A percentile compares a stretch with the other conserved stretches of the same genome.
phyloP scores from a whole-genome alignment of 1,140 invertebrate genomes.

The Agrypnia vestita region DNA sequence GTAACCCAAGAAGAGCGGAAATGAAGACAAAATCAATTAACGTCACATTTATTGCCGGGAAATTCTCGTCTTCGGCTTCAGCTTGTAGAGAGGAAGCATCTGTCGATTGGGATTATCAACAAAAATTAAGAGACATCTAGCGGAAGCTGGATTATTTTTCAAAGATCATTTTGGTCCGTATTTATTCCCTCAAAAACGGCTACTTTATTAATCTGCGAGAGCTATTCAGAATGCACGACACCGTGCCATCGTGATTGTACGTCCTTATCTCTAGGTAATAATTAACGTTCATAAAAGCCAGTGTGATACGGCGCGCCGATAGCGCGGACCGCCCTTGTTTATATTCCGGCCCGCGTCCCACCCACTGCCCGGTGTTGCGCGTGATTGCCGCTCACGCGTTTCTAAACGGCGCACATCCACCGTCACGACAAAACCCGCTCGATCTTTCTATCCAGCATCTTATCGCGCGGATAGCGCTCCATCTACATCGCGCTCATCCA shows the following conservation, averaged over 20 bases:
- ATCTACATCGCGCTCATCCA: conserved; percentile 5
- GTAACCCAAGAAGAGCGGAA: no score
- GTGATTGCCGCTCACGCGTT: conserved; percentile 27
- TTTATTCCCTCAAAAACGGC: no score
- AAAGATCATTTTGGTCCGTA: no score
- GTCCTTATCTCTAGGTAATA: neutral
- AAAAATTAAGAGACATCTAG: no score
- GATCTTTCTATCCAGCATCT: conserved; percentile 12
- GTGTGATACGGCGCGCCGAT: conserved; percentile 2
- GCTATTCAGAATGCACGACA: neutral
- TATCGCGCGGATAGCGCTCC: neutral
- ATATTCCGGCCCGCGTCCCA: conserved; percentile 15
- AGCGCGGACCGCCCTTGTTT: conserved; percentile 15
- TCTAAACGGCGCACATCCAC: conserved; percentile 17
- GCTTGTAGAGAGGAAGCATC: no score
- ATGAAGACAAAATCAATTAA: no score
- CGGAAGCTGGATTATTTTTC: no score
- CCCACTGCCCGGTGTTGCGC: neutral
- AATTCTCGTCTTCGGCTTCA: no score
- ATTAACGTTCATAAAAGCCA: conserved; percentile 1
- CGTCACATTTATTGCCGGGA: no score
- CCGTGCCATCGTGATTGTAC: neutral
- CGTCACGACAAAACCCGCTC: conserved; percentile 35
- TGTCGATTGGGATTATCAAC: no score
- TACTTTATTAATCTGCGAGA: neutral